Evolutionary conservation across 2,797 vertebrate species (phyloP), one percentile per base, ranked within the genome.

Genomic region (Coracias cyanogaster): DNA sequence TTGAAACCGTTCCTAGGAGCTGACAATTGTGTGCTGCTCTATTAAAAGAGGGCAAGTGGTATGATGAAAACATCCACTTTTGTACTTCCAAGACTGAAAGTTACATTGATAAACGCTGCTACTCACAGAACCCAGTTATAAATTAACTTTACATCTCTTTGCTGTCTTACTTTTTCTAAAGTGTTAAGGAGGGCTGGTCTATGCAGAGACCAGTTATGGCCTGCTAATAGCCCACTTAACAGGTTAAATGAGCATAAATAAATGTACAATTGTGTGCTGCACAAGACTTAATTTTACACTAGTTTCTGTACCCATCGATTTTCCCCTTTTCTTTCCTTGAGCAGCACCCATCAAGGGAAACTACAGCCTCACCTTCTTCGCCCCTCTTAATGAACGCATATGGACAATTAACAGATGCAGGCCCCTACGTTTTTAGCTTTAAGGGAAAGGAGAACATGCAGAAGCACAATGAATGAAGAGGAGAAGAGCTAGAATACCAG

Each of bases 241-340:
- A 76, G 24, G 62, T 79, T 58, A 92, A 95, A 93, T 45, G 66
- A 79, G 35, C 70, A 90, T 86, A 91, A 86, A 93, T 92, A 93
- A 91, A 70, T 9, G 62, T 57, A 49, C 14, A 62, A 82, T 70
- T 67, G 20, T 51, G 45, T 86, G 71, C 77, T 90, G 77, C 83
- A 85, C 60, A 49, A 73, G 67, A 55, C 74, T 91, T 80, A 80
- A 77, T 89, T 89, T 84, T 80, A 76, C 90, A 64, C 20, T 74
- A 31, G 35, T 72, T 86, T 82, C 86, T 55, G 26, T 73, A 73
- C 43, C 57, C 49, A 82, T 91, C 4, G 21, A 90, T 93, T 95
- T 89, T 51, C 11, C 37, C 15, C 4, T 71, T 79, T 84, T 35
- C 61, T 81, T 62, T 21, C 55, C 41, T 79, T 61, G 71, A 84